Percentiles rank a stretch among this genome's conserved stretches.
Conservation (phyloP, 2,888 invertebrate species). For the Synergus laeviventris region DNA sequence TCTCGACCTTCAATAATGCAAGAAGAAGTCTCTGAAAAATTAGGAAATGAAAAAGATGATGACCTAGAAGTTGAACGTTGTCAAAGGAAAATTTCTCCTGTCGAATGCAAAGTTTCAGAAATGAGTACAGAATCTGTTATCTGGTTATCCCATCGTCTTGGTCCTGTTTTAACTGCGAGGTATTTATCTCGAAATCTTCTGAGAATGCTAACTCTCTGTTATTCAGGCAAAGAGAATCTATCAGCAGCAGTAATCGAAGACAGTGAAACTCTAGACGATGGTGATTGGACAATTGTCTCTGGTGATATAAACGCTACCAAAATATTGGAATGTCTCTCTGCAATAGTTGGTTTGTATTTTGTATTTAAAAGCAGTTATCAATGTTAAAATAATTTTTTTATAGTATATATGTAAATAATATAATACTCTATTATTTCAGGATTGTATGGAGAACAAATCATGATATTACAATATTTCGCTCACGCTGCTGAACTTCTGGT, state of each 20-base stretch:
- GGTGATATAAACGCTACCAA: conserved; percentile 90
- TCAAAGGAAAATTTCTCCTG: conserved; percentile 50
- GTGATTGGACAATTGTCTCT: conserved; percentile 82
- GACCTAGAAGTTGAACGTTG: conserved; percentile 47
- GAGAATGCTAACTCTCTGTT: conserved; percentile 95
- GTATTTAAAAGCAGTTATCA: neutral
- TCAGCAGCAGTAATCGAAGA: conserved; percentile 75
- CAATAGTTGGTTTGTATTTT: conserved; percentile 79
- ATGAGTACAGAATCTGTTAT: conserved; percentile 92
- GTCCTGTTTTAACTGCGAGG: conserved; percentile 94
- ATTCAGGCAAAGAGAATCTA: conserved; percentile 89
- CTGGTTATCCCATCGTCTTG: conserved; percentile 95
- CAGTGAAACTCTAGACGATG: conserved; percentile 77
- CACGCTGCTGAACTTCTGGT: conserved; percentile 91
- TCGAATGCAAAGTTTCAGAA: conserved; percentile 83
- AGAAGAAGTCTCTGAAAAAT: conserved; percentile 44
- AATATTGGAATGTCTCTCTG: conserved; percentile 93
- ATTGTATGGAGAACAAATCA: conserved; percentile 91
- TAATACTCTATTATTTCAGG: conserved; percentile 76
- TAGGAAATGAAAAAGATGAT: conserved; percentile 50
- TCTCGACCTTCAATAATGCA: conserved; percentile 14
- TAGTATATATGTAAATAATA: neutral
- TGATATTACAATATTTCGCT: conserved; percentile 92
- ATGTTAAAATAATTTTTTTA: neutral
- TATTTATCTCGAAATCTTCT: conserved; percentile 93